Evolutionary conservation across 2,113 vertebrate species (phyloP), one percentile per base, ranked within the genome.

Genomic region (Microcebus jonahi): DNA sequence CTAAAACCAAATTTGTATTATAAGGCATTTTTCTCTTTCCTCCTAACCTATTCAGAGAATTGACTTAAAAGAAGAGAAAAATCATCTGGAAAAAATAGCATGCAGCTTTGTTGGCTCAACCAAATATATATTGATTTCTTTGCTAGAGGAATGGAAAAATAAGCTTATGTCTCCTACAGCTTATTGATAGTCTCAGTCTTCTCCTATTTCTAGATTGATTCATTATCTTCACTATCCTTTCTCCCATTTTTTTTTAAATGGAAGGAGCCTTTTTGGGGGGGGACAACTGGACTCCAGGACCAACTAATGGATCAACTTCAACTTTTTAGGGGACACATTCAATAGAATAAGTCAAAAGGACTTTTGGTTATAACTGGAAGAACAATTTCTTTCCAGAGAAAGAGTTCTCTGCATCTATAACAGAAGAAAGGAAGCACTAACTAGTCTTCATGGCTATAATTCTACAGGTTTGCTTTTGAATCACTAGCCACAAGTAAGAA

Each of bases 101-200:
- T 8, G 1, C 63, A 94, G 71, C 91, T 97, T 93, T 88, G 70
- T 70, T 90, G 83, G 27, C 42, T 42, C 71, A 97, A 80, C 95
- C 48, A 96, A 97, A 89, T 65, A 10, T 92, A 71, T 90, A 75
- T 81, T 42, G 65, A 61, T 48, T 93, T 68, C 8, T 36, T 68
- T 83, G 23, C 90, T 95, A 85, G 50, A 96, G 57, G 59, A 70
- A 96, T 92, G 3, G 83, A 86, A 55, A 93, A 85, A 95, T 89
- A 92, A 59, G 53, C 42, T 61, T 76, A 55, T 65, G 2, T 42
- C 55, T 91, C 77, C 83, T 75, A 53, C 23, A 86, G 59, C 27
- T 87, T 88, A 76, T 90, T 80, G 82, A 68, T 76, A 59, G 13
- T 8, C 50, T 88, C 34, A 70, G 36, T 88, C 65, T n/a, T 90